Evolutionary conservation across 2,888 invertebrate species (phyloP), one percentile per base, ranked within the genome.

Genomic region (Acanthococcus lagerstroemiae): DNA sequence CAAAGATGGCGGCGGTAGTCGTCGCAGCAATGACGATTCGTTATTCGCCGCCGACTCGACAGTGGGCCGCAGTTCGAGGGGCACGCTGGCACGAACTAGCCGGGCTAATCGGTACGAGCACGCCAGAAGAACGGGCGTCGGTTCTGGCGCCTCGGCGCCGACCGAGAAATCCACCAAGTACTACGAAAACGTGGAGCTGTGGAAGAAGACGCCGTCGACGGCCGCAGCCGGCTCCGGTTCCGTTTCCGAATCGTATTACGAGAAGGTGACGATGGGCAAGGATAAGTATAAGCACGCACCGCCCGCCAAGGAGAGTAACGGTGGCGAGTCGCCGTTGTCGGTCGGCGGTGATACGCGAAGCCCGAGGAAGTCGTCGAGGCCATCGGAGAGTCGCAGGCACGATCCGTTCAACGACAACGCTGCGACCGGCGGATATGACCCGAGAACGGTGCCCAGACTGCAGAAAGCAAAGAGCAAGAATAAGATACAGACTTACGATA

Each of bases 1-100:
- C 15, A 37, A 45, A 30, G 58, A 54, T 27, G 44, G 57, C 27
- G 65, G 54, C 12, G 56, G 54, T n/a, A 54, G 52, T 24, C 46
- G 58, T 3, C 25, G 50, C 1, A 56, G 24, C 50, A 55, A 61
- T 24, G 72, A 72, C 54, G 72, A 72, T 55, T 71, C 71, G n/a
- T 71, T 72, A 65, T 69, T 70, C 56, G 68, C 69, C 37, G 56
- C 68, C 22, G 69, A 50, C n/a, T 52, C 65, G 27, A 37, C 46
- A 25, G 45, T 37, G n/a, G 7, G 22, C 17, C 50, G 61, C 21
- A 61, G 22, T 22, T 2, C 30, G 17, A 19, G 26, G 2, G 24
- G 58, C 15, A 19, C 45, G 5, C 17, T 12, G 12, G 22, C 17
- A 12, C 50, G 50, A 21, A 12, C 17, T 12, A 50, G 17, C 17